Conservation (phyloP, 1,140 invertebrate species). For the Magallana ariakensis region DNA sequence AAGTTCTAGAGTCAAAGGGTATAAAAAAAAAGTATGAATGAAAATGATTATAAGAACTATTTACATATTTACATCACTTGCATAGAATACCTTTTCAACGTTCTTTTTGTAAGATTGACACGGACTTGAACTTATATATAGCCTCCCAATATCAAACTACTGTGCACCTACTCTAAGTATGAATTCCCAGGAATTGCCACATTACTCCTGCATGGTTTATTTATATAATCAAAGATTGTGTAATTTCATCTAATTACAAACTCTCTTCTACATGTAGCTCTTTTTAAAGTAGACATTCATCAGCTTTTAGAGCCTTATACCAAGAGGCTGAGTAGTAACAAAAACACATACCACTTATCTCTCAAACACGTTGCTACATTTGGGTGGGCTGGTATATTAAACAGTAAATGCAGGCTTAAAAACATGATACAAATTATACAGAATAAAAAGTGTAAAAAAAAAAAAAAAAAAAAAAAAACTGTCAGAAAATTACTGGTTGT, state of each 20-base stretch:
- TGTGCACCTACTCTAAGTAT: too few relatives aligned
- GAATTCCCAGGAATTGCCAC: too few relatives aligned
- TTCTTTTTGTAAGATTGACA: too few relatives aligned
- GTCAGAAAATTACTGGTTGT: constrained; percentile 34
- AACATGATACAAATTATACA: constrained; percentile 13
- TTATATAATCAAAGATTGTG: too few relatives aligned
- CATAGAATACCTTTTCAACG: neutral
- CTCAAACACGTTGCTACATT: neutral
- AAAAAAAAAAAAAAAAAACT: neutral
- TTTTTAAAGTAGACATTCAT: too few relatives aligned
- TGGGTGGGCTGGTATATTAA: neutral
- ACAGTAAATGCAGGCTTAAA: constrained; percentile 31
- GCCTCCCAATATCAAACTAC: too few relatives aligned
- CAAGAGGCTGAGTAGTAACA: neutral
- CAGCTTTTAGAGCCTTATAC: too few relatives aligned
- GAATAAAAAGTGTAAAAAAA: neutral
- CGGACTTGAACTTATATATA: too few relatives aligned
- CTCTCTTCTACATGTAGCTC: too few relatives aligned
- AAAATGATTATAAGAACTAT: constrained; percentile 2
- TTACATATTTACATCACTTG: constrained; percentile 35
- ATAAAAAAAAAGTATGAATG: constrained; percentile 12
- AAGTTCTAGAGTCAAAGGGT: neutral
- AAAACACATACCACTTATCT: constrained; percentile 2
- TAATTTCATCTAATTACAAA: too few relatives aligned
- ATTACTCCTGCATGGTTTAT: too few relatives aligned